These are phyloP conservation scores for Sycophila sp. DNA, from an alignment of 1,140 invertebrate species.

Conservation along the genomic window DNA sequence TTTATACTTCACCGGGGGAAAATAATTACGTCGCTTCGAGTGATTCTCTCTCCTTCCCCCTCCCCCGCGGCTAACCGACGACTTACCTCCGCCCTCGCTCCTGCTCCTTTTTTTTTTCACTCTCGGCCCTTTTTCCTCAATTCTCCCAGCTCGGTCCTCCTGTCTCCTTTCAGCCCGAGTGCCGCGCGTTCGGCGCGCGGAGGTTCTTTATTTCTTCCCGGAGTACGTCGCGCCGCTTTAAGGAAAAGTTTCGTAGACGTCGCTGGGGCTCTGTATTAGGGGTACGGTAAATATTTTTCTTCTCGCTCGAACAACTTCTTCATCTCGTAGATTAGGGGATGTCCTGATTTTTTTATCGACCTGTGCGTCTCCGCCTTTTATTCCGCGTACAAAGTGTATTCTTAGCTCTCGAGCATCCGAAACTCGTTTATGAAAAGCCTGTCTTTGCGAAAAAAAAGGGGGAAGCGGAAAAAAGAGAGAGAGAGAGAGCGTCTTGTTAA, in stretches of 20 bases:
- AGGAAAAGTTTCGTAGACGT: neutral
- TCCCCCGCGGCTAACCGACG: neutral
- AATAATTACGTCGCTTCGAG: slow-evolving; percentile 14
- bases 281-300: slow-evolving; percentile 15
- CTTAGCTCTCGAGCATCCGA: too few species aligned
- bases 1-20: neutral
- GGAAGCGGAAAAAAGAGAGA: neutral
- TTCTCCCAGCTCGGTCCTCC: too few species aligned
- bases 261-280: neutral
- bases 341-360: neutral
- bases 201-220: neutral
- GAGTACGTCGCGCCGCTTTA: neutral
- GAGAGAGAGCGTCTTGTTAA: neutral
- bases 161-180: neutral
- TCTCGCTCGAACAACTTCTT: neutral
- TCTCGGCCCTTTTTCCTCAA: too few species aligned
- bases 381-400: too few species aligned
- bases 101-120: neutral
- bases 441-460: neutral
- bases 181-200: neutral
- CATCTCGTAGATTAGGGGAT: neutral
- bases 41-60: neutral
- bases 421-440: neutral
- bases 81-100: neutral
- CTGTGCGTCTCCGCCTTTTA: too few species aligned